phyloP scores from a whole-genome alignment of 2,113 vertebrate species.

The Tamias sibiricus region DNA sequence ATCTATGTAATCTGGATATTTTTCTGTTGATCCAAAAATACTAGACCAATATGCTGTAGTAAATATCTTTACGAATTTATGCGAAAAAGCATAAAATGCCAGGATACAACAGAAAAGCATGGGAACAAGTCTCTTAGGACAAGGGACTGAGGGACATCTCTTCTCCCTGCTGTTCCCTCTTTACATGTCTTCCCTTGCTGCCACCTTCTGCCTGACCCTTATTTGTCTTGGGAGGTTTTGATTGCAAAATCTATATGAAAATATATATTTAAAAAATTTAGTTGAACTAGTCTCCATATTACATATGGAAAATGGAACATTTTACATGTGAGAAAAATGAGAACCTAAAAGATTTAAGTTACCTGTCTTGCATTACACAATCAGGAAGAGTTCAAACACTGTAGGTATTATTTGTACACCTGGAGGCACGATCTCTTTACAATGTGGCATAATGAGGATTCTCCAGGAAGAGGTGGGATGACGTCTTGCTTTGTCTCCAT shows the following conservation, averaged over 20 bases:
- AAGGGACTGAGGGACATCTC: not conserved
- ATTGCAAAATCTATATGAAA: not conserved
- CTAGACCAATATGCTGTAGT: not conserved
- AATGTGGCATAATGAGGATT: not conserved
- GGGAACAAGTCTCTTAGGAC: not conserved
- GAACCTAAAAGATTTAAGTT: not conserved
- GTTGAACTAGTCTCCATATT: constrained; percentile 4
- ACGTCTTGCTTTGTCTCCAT: not conserved
- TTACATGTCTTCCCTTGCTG: not conserved
- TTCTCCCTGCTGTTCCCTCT: not conserved
- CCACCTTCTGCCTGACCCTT: not conserved
- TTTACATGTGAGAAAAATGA: not conserved
- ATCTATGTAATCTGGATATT: not conserved
- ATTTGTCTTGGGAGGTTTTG: not conserved
- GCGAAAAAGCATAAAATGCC: not conserved
- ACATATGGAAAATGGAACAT: not conserved
- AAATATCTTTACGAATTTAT: constrained; percentile 27
- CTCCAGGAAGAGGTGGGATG: not conserved
- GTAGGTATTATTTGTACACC: too few relatives aligned
- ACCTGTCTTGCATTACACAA: not conserved
- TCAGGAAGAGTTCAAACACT: not conserved
- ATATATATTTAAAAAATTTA: not conserved
- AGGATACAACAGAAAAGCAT: not conserved
- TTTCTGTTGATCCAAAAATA: not conserved
- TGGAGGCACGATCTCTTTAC: not conserved